Conservation (phyloP, 2,113 vertebrate genomes). For the Elanus axillaris region DNA sequence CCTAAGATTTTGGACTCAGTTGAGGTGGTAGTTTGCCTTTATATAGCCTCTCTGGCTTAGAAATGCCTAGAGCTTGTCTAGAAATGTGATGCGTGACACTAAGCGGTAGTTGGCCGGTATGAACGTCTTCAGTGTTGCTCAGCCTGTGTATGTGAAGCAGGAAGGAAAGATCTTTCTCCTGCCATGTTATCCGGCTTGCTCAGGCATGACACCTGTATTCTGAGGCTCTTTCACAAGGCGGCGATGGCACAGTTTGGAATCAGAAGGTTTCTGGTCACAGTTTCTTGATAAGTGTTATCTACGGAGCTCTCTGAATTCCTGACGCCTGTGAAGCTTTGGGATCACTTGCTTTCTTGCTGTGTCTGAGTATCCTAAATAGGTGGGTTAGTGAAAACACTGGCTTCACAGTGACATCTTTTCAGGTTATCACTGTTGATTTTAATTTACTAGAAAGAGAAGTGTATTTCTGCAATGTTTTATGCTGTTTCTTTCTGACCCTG, state of each 20-base stretch:
- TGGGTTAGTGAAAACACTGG: neutral
- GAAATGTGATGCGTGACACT: rapidly evolving
- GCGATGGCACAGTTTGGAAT: neutral
- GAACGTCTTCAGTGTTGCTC: neutral
- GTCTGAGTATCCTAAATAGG: neutral
- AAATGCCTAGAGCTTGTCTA: neutral
- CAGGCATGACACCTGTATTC: neutral
- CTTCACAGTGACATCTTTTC: neutral
- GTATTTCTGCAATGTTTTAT: neutral
- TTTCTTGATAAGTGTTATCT: neutral
- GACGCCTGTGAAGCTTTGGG: neutral
- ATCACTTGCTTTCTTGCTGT: neutral
- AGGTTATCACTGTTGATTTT: neutral
- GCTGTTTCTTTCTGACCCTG: neutral
- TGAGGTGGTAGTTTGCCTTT: neutral
- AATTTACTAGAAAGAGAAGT: neutral
- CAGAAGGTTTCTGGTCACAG: neutral
- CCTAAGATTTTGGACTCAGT: neutral
- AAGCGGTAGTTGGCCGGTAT: neutral
- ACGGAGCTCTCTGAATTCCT: neutral
- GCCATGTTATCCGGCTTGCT: neutral
- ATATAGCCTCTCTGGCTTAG: neutral
- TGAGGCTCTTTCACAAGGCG: neutral
- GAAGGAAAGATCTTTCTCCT: neutral
- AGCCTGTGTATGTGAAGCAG: neutral